Evolutionary conservation across 2,113 vertebrate species (phyloP), one percentile per base, ranked within the genome.

Genomic region (Serinus canaria): DNA sequence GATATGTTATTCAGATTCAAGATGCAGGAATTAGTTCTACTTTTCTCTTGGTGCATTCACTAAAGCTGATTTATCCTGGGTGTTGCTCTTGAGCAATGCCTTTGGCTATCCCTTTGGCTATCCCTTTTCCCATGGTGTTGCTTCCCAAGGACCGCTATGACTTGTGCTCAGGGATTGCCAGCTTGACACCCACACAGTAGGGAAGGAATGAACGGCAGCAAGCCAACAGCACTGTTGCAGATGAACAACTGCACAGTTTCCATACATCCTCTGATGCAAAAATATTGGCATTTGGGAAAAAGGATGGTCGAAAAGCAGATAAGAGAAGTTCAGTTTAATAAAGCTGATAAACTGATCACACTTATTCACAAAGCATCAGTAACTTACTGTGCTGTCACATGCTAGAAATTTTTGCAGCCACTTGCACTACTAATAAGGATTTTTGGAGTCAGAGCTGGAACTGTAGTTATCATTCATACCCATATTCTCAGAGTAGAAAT

Each of bases 121-220:
- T 25, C 33, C 6, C 5, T 82, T 89, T 87, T 52, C 28, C 60
- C 3, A 5, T 10, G 52, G 10, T 15, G 31, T 11, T 63, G 14
- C 28, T 63, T 66, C 33, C 28, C 20, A 63, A 30, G 41, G 23
- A 39, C 80, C 0, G 0, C 41, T 16, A 3, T 33, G 43, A 28
- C 37, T 50, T 33, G 15, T 88, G 28, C 70, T 68, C 28, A 31
- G 28, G 16, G 33, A 44, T 31, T 85, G 53, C 67, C 70, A 64
- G 41, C 15, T 9, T 30, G 23, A 90, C 46, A 31, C n/a, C 33
- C n/a, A 8, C 53, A 9, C 4, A 37, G 14, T 0, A 17, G 19
- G 33, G 13, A 55, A 80, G 37, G 60, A 75, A 73, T 27, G 37
- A 80, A 73, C 7, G 28, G 18, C n/a, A 67, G 21, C 2, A 25